phyloP scores from a whole-genome alignment of 2,888 invertebrate species.

The Drosophila ustulata region DNA sequence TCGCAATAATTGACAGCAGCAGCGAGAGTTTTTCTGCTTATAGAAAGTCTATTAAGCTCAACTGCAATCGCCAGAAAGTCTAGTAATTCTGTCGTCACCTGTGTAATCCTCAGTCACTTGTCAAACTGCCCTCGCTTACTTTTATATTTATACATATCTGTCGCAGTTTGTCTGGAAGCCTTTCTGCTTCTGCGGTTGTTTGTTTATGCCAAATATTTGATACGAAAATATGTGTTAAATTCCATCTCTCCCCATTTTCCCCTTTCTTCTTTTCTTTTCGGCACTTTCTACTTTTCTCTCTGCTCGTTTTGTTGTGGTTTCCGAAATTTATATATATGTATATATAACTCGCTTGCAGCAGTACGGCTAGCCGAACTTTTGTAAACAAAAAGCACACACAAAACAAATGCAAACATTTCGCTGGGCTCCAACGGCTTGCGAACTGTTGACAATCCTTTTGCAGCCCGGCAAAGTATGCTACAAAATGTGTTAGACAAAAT shows the following conservation, averaged over 20 bases:
- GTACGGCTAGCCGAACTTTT: constrained; percentile 51
- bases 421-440: constrained; percentile 29
- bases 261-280: constrained; percentile 16
- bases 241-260: constrained; percentile 31
- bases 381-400: constrained; percentile 60
- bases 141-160: constrained; percentile 6
- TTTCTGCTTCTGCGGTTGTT: constrained; percentile 50
- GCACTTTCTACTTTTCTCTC: constrained; percentile 4
- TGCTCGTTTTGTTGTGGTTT: constrained; percentile 46
- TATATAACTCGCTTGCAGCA: constrained; percentile 45
- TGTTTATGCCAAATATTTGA: constrained; percentile 72
- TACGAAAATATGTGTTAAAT: constrained; percentile 76
- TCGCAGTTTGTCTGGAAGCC: constrained; percentile 29
- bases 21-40: not conserved
- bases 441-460: constrained; percentile 71
- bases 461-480: constrained; percentile 44
- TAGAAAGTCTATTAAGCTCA: not conserved
- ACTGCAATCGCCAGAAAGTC: not conserved
- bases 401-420: constrained; percentile 58
- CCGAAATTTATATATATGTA: constrained; percentile 29
- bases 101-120: not conserved
- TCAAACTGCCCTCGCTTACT: constrained; percentile 32
- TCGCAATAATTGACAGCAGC: not conserved
- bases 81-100: not conserved
- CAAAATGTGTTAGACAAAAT: constrained; percentile 35